Base-by-base conservation (phyloP, 2,888 invertebrate species). In the Cheiracanthium punctorium region DNA sequence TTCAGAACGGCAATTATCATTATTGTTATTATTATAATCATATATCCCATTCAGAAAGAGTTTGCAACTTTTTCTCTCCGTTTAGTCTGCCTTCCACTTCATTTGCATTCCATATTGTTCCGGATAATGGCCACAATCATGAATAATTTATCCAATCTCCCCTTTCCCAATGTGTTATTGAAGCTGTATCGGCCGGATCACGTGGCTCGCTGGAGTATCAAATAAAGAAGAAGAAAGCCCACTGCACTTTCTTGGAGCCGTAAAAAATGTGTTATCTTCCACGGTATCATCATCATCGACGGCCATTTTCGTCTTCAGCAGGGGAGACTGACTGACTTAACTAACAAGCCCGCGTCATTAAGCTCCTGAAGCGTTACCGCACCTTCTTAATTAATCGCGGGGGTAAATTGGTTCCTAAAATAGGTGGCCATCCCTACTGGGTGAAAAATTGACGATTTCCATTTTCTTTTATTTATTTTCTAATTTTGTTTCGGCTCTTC, bases 301-400 rank as follows among this genome's bases (percentile, higher is more conserved):
- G 12, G 37, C 10, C 24, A 14, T 28, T 67, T 67, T 67, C 84
- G 79, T 84, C 84, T 43, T 69, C 24, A 74, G 33, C 48, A 24
- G 29, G 41, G 69, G 41, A 30, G 14, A 29, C 29, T 43, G 33
- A 24, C 4, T 20, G 43, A 24, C 58, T 17, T n/a, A n/a, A n/a
- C 33, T 84, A 84, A 84, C 84, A 79, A 84, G 84, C 79, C 69
- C 67, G 20, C 74, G 79, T 84, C 84, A 74, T 79, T 79, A 79
- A n/a, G 79, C 73, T 79, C 79, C 24, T 69, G 58, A 84, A 84
- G 69, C 73, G 79, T 84, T 72, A 79, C 84, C 84, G 84, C 84
- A 58, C 84, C 84, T 84, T 84, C 79, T 84, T 84, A 84, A 84
- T 84, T 84, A 84, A 84, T 84, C 79, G 79, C 37, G 37, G 69